Evolutionary conservation across 2,797 vertebrate species (phyloP).

Genomic region (Glyptemys insculpta): DNA sequence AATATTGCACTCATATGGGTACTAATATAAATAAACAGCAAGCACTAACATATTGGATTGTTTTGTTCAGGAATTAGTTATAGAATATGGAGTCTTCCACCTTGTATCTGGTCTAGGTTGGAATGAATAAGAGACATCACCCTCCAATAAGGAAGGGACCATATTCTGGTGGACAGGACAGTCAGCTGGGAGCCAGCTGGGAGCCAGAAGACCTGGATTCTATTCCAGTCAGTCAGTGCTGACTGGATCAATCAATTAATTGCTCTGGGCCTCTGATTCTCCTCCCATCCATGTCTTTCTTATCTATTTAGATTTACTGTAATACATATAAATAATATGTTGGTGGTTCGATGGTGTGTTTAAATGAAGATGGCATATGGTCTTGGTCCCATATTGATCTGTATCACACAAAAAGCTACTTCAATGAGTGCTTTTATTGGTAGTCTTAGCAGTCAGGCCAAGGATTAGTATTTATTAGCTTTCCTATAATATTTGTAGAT

Average conservation of each 20-base stretch:
- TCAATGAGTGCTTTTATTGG: neutral
- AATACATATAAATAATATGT: neutral
- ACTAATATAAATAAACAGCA: neutral
- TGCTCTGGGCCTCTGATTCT: neutral
- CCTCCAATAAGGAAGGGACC: neutral
- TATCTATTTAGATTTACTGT: neutral
- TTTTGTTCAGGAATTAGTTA: neutral
- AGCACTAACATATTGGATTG: neutral
- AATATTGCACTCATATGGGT: neutral
- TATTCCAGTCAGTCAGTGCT: neutral
- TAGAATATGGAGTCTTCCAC: neutral
- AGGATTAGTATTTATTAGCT: neutral
- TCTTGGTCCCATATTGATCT: neutral
- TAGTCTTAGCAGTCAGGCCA: neutral
- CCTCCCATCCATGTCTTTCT: neutral
- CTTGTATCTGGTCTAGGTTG: neutral
- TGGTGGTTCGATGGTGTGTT: neutral
- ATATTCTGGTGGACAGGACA: neutral
- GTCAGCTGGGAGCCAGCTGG: neutral
- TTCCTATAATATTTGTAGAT: neutral
- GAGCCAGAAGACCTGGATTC: neutral
- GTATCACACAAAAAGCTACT: neutral
- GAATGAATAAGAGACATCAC: neutral
- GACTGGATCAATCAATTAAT: neutral
- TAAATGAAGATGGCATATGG: neutral